phyloP scores from a whole-genome alignment of 2,888 invertebrate genomes.

The Cyclophora albipunctata region DNA sequence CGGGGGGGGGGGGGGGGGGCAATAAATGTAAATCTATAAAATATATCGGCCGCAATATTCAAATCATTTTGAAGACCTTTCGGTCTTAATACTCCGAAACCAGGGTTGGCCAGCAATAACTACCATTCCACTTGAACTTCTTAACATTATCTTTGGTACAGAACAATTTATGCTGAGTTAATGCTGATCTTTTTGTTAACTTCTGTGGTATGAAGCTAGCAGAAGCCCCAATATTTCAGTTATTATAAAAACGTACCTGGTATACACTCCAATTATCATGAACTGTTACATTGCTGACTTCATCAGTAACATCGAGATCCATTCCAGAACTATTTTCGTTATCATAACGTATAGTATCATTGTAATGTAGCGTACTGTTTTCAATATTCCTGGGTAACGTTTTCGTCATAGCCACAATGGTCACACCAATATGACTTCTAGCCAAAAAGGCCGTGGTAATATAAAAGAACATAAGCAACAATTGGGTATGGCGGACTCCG shows the following conservation, averaged over 20 bases:
- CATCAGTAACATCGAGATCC: not conserved
- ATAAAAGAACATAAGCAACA: conserved; percentile 8
- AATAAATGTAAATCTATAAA: not conserved
- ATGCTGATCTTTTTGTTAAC: no score
- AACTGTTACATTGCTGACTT: not conserved
- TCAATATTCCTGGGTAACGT: not conserved
- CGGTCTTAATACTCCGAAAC: not conserved
- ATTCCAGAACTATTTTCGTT: not conserved
- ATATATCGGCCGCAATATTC: not conserved
- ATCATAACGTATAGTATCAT: not conserved
- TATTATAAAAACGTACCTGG: not conserved
- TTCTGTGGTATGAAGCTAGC: no score
- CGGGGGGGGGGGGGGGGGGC: not conserved
- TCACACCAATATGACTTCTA: conserved; percentile 17
- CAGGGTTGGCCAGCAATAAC: no score
- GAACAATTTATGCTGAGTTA: no score
- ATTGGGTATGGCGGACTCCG: conserved; percentile 13
- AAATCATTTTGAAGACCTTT: not conserved
- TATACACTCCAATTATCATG: conserved; percentile 7
- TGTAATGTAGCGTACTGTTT: not conserved
- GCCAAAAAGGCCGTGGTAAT: conserved; percentile 7
- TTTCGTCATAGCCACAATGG: conserved; percentile 18
- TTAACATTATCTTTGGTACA: no score
- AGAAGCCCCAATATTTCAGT: no score
- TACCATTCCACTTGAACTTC: no score